phyloP scores from a whole-genome alignment of 2,113 vertebrate species.

The Ageneiosus marmoratus region DNA sequence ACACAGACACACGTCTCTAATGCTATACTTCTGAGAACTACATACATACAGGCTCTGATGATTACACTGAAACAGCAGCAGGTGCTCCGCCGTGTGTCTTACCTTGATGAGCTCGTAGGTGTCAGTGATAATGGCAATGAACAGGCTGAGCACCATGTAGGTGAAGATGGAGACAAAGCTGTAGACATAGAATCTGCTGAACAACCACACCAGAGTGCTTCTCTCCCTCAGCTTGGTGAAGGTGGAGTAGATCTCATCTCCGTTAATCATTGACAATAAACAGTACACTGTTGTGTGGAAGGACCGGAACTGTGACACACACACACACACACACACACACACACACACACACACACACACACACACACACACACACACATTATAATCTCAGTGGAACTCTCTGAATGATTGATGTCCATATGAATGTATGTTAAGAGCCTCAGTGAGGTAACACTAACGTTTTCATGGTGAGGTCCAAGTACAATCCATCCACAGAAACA shows the following conservation, averaged over 20 bases:
- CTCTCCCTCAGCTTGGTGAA: constrained; percentile 86
- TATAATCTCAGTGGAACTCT: too few relatives aligned
- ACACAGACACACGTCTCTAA: too few relatives aligned
- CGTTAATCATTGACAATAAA: constrained; percentile 92
- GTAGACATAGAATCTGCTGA: constrained; percentile 91
- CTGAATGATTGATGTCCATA: background rate
- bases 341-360: constrained; percentile 37
- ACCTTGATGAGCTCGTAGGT: constrained; percentile 96
- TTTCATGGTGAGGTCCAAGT: constrained; percentile 90
- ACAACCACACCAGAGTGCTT: constrained; percentile 89
- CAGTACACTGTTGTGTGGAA: constrained; percentile 88
- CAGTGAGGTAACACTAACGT: constrained; percentile 70
- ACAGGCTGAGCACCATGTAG: constrained; percentile 95
- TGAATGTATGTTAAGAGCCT: background rate
- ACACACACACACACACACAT: constrained; percentile 16
- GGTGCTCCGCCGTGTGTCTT: constrained; percentile 43
- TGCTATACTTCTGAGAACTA: too few relatives aligned
- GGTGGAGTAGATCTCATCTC: constrained; percentile 91
- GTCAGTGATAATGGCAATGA: constrained; percentile 92
- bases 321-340: constrained; percentile 33
- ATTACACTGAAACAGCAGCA: background rate
- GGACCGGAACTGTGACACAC: constrained; percentile 80
- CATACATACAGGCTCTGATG: background rate
- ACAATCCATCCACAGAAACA: constrained; percentile 98
- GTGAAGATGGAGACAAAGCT: constrained; percentile 93